phyloP scores from a whole-genome alignment of 2,888 invertebrate species.

The Callosobruchus maculatus region DNA sequence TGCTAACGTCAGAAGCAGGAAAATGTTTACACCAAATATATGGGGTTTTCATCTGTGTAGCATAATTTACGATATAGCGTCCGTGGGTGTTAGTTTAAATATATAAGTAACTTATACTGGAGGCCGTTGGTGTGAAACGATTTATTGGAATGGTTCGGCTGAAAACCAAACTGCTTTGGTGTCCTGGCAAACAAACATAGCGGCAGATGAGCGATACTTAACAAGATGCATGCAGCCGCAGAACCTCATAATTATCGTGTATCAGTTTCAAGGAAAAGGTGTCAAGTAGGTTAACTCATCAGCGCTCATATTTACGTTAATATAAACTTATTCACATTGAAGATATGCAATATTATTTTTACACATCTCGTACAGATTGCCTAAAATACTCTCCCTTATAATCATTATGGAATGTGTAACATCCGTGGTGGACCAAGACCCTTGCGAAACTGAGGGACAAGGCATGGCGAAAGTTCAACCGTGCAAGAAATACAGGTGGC shows the following conservation, averaged over 20 bases:
- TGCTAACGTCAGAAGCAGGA: background rate
- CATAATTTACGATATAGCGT: background rate
- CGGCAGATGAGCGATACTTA: conserved; percentile 27
- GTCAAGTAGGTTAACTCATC: no score
- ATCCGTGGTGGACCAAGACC: no score
- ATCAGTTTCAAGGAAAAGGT: background rate
- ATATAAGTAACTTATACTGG: background rate
- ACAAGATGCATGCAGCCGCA: conserved; percentile 27
- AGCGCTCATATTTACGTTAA: no score
- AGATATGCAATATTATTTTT: no score
- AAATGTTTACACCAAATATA: background rate
- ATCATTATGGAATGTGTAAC: no score
- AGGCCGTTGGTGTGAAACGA: conserved; percentile 32
- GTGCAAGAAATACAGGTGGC: no score
- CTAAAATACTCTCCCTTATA: no score
- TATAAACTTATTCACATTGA: no score
- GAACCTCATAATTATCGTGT: background rate
- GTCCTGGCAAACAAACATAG: conserved; percentile 38
- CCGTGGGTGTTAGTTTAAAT: background rate
- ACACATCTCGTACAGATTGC: no score
- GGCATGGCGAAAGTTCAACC: no score
- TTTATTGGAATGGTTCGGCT: conserved; percentile 39
- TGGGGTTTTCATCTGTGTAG: background rate
- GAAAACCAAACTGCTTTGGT: conserved; percentile 39
- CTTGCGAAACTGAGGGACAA: no score